phyloP scores from a whole-genome alignment of 2,888 invertebrate species.

The Hydroisotoma schaefferi region DNA sequence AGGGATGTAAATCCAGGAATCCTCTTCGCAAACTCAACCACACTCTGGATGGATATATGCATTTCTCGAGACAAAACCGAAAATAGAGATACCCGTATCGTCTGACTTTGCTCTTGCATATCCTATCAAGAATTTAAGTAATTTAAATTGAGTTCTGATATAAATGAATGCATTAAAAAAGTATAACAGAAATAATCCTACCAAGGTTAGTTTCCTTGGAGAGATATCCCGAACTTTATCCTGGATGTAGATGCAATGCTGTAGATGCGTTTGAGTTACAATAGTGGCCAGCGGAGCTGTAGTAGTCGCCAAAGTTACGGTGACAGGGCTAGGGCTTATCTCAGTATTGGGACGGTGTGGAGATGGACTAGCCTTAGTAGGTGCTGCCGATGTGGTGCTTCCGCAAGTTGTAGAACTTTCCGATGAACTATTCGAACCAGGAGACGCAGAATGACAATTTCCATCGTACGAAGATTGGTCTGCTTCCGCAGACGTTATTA shows the following conservation, averaged over 20 bases:
- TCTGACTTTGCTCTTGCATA: constrained; percentile 59
- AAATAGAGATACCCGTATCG: constrained; percentile 79
- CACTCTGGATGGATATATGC: constrained; percentile 85
- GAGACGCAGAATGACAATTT: constrained; percentile 50
- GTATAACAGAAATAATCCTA: constrained; percentile 17
- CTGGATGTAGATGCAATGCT: constrained; percentile 83
- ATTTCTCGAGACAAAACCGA: constrained; percentile 79
- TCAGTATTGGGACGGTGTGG: neutral
- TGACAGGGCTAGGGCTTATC: constrained; percentile 60
- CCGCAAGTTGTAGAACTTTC: constrained; percentile 45
- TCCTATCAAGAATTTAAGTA: constrained; percentile 29
- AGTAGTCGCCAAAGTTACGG: constrained; percentile 57
- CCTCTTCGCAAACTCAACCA: constrained; percentile 94
- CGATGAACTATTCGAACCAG: constrained; percentile 47
- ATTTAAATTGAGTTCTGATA: neutral
- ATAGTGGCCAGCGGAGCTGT: constrained; percentile 43
- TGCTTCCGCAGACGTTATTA: constrained; percentile 55
- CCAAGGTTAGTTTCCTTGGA: constrained; percentile 46
- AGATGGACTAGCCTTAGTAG: constrained; percentile 15
- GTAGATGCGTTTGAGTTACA: constrained; percentile 66
- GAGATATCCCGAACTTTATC: constrained; percentile 56
- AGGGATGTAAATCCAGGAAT: constrained; percentile 86
- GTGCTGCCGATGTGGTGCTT: constrained; percentile 31
- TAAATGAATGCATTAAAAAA: constrained; percentile 7
- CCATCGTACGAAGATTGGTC: constrained; percentile 56